Evolutionary conservation across 2,113 vertebrate species (phyloP), one percentile per base, ranked within the genome.

Genomic region (Anseranas semipalmata): DNA sequence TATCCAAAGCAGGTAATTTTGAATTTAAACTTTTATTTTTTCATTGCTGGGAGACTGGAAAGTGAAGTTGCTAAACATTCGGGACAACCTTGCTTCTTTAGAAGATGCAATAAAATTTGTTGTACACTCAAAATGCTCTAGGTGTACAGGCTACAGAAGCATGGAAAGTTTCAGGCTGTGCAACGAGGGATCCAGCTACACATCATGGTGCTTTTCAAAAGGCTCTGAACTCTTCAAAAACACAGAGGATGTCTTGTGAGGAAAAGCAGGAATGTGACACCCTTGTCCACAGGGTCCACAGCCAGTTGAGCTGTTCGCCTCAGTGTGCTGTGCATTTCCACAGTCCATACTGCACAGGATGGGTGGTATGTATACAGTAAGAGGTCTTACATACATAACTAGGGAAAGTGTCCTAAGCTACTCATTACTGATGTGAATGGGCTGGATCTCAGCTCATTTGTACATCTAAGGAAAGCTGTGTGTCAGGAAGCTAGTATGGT

Each of bases 41-140:
- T 81, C 37, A 28, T 73, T 76, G 7, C 46, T 63, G 41, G 21
- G 25, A 70, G 14, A 6, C 10, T 59, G 19, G 50, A 53, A 81
- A 81, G 6, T 8, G 6, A 27, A 5, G 3, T 32, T 85, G 16
- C 15, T 85, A 30, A 94, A 66, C 43, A 65, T 56, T 60, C 0
- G 4, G 30, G 4, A 50, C 15, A 70, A 56, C 25, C 14, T 56
- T 75, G 1, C 4, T 33, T 43, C 45, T 85, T 72, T 28, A 65
- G 58, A 72, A 73, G 39, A n/a, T 19, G 71, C 20, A 72, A 6
- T n/a, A 18, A 16, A n/a, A 11, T 9, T n/a, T 0, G 0, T 46
- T 79, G 58, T 46, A 27, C 14, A 6, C 30, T 89, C 15, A 35
- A n/a, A 52, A 4, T 8, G 8, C 16, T 65, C 1, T 50, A 65